Conservation (phyloP, 2,113 vertebrate genomes). For the Herpetotheres cachinnans region DNA sequence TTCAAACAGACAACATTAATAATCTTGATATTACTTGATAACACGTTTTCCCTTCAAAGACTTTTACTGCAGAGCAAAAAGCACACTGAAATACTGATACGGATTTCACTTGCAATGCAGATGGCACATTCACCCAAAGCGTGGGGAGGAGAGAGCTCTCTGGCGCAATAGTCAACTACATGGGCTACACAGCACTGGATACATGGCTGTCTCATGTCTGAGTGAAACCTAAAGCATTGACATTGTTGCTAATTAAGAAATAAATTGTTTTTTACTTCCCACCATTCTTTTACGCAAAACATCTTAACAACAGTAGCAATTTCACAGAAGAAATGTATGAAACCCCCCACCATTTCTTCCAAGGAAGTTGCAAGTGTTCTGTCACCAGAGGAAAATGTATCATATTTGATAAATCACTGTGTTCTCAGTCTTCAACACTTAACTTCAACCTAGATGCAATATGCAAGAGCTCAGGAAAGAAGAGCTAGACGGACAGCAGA, state of each 20-base stretch:
- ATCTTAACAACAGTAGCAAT: background rate
- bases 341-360: background rate
- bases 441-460: background rate
- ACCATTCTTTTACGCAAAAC: background rate
- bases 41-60: constrained; percentile 46
- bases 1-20: constrained; percentile 60
- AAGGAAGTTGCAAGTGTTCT: background rate
- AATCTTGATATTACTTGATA: constrained; percentile 65
- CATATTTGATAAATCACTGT: background rate
- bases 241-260: background rate
- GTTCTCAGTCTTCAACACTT: background rate
- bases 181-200: background rate
- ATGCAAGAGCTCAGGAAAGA: background rate
- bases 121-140: background rate
- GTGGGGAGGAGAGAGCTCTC: background rate
- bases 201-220: background rate
- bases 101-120: background rate
- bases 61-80: background rate
- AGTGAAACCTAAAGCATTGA: background rate
- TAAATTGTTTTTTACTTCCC: background rate
- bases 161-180: background rate
- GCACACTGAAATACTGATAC: background rate
- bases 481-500: background rate
- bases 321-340: background rate
- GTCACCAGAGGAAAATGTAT: background rate